Base-by-base conservation (phyloP, 1,140 invertebrate species). In the Aradophagus sp. region DNA sequence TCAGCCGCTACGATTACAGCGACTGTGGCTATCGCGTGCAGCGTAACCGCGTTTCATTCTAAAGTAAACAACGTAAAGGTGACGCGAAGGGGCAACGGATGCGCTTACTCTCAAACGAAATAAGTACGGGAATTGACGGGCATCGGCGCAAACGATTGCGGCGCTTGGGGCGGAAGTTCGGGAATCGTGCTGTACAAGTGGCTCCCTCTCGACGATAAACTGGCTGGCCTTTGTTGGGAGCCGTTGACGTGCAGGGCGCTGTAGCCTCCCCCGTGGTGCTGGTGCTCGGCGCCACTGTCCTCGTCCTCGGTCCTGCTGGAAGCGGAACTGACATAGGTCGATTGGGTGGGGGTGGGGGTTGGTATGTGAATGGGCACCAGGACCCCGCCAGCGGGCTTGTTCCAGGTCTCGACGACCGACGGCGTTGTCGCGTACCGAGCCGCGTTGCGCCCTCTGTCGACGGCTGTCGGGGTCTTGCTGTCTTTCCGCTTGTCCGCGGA, bases 251-350 rank as follows among this genome's bases (percentile, higher is more conserved):
- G 82, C 5, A 84, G 62, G 16, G 81, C 78, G 62, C 78, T 83
- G 70, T 82, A 86, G 19, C 79, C 78, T 32, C 78, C 80, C 45
- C 79, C 71, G 52, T 77, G 80, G 70, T 82, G 73, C 71, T 89
- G 84, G 74, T 87, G 86, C 76, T 88, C 79, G 75, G 87, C 82
- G 10, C 83, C 82, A 59, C 88, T 89, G 69, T 88, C 89, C 74
- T 89, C 88, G 75, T 89, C 88, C 72, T 89, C 88, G 34, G 88
- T 89, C 26, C 89, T 81, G 27, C 87, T 87, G 7, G 88, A 89
- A 47, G 89, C 88, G 20, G 89, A 89, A 38, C 88, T 89, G 19
- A 90, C 88, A 78, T 89, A 90, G 31, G 89, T 89, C 16, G 88
- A 89, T 73, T 89, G 88, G 20, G 89, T 90, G 12, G 89, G 89